Conservation (phyloP, 2,113 vertebrate genomes). For the Pygathrix nemaeus region DNA sequence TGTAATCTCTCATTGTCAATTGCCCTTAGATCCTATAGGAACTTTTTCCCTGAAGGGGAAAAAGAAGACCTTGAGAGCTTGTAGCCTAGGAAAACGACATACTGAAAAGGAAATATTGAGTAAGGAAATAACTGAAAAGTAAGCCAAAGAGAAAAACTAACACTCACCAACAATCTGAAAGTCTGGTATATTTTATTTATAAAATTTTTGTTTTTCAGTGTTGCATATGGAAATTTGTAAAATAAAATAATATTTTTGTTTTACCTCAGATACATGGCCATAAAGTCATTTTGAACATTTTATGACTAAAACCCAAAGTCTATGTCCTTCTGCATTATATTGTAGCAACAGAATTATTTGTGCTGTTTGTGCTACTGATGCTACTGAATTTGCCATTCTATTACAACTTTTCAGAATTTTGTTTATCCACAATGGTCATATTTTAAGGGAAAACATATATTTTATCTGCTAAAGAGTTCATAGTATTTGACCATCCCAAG, state of each 20-base stretch:
- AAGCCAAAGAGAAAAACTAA: slow-evolving; percentile 21
- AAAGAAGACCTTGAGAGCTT: neutral
- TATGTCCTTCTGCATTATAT: neutral
- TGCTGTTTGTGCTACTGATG: neutral
- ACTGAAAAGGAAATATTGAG: neutral
- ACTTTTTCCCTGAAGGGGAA: neutral
- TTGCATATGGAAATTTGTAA: too few relatives aligned
- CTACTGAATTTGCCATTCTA: neutral
- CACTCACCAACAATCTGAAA: neutral
- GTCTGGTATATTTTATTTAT: neutral
- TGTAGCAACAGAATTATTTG: neutral
- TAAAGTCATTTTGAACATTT: slow-evolving; percentile 1
- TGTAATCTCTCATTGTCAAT: neutral
- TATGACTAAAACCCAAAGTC: neutral
- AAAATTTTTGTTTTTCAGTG: neutral
- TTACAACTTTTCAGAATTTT: slow-evolving; percentile 4
- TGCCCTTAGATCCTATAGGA: neutral
- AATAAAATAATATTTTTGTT: neutral
- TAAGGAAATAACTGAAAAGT: neutral
- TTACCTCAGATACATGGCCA: neutral
- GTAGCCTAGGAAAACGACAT: neutral
- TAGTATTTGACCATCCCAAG: neutral
- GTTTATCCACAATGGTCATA: neutral
- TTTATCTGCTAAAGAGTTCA: neutral
- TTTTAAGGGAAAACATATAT: neutral